A percentile compares a stretch with the other conserved stretches of the same genome.
These are phyloP conservation scores for Dermochelys coriacea DNA, from an alignment of 2,797 vertebrate genomes.

Conservation along the genomic window DNA sequence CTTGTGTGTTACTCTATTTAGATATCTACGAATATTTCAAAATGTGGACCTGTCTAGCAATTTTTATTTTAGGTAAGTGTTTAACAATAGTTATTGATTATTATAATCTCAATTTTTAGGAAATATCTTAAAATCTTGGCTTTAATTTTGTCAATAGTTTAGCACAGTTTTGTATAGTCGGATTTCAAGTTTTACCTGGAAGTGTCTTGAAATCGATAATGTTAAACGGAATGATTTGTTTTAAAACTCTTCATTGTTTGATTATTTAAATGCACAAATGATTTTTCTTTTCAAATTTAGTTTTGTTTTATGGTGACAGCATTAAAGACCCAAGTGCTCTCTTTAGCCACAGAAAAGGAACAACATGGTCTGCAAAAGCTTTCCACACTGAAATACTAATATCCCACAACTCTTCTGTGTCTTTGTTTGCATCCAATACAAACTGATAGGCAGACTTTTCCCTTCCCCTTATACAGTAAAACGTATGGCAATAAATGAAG, in stretches of 20 bases:
- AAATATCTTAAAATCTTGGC: background rate
- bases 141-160: background rate
- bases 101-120: background rate
- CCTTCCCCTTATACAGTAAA: background rate
- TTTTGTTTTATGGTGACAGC: background rate
- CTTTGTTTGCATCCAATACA: background rate
- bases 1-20: conserved; percentile 69
- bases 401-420: background rate
- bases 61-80: conserved; percentile 96
- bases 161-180: background rate
- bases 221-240: background rate
- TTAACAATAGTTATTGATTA: background rate
- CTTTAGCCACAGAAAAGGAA: background rate
- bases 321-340: background rate
- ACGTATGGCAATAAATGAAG: background rate
- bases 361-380: background rate
- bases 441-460: background rate
- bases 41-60: conserved; percentile 99
- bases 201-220: background rate
- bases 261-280: background rate
- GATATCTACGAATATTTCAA: conserved; percentile 97
- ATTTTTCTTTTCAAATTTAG: background rate
- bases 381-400: background rate
- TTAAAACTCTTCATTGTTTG: too few relatives aligned
- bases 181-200: background rate